Base-by-base conservation (phyloP, 2,797 vertebrate species). In the Lagodon rhomboides region DNA sequence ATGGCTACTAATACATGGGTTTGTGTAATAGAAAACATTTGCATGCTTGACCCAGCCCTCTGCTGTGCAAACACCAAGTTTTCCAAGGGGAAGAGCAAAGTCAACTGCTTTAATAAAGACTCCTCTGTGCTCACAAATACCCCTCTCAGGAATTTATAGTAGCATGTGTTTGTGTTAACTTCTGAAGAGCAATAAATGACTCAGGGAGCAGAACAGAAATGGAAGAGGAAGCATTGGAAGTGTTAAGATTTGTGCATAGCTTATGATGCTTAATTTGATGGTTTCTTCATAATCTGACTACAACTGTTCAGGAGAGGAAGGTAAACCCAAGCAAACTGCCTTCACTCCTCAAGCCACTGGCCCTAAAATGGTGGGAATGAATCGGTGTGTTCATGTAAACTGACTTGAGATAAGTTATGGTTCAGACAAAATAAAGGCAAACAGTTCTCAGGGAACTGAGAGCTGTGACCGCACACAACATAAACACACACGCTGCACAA, bases 391-490 rank as follows among this genome's bases (percentile, higher is more conserved):
- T 84, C 38, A 55, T 56, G 30, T 77, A 73, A 89, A 80, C 49
- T 23, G 12, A 66, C 72, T 41, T 12, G 43, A 79, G 89, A 87
- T 82, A 84, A 79, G 64, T 79, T n/a, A 49, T 68, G 0, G 0
- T 50, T 74, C 20, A 89, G 82, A 87, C 69, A 81, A 73, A 88
- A 85, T 65, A 90, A 84, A 80, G 30, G 53, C 74, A 87, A 82
- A 83, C 23, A 82, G 72, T 54, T 18, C 67, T 75, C 34, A 3
- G 62, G 23, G 77, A 78, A 49, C 60, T 61, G 4, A 71, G 68
- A 69, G 66, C 38, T 50, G 51, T 58, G 75, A 81, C 49, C 1
- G 23, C 70, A 73, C 51, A 73, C 43, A 67, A 67, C 25, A 76
- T 53, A 83, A 74, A 82, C 59, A 89, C 70, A 73, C 41, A 66